These are phyloP conservation scores for Oncorhynchus clarkii DNA, from an alignment of 2,113 vertebrate genomes.

Conservation along the genomic window DNA sequence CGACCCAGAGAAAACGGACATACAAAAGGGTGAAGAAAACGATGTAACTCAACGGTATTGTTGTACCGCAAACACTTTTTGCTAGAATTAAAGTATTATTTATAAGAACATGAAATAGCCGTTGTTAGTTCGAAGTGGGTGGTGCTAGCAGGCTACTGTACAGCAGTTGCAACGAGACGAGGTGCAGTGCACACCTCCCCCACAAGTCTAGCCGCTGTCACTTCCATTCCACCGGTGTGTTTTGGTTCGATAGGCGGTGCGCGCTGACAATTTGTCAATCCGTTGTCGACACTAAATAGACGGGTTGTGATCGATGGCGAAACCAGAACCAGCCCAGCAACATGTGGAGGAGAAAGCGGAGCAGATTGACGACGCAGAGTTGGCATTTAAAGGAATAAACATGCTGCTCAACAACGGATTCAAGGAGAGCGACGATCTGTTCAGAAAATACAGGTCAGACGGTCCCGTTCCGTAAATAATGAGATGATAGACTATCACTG, in stretches of 20 bases:
- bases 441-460: conserved; percentile 86
- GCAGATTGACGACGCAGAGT: conserved; percentile 81
- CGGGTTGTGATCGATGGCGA: conserved; percentile 61
- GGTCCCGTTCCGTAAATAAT: neutral
- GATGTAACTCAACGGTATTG: neutral
- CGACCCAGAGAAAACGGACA: neutral
- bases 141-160: neutral
- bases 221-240: neutral
- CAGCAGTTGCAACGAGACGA: neutral
- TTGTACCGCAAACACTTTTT: neutral
- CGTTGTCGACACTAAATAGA: conserved; percentile 9
- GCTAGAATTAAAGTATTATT: too few relatives aligned
- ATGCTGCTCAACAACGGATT: conserved; percentile 97
- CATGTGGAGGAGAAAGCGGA: conserved; percentile 45
- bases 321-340: conserved; percentile 46
- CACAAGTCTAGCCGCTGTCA: neutral
- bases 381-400: conserved; percentile 90
- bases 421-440: conserved; percentile 90
- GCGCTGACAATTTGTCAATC: neutral
- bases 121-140: neutral
- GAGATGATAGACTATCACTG: neutral
- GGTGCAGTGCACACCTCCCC: neutral
- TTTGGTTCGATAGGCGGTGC: neutral
- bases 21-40: neutral
- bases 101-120: neutral